phyloP scores from a whole-genome alignment of 2,113 vertebrate genomes.

The Rhinopomastus cyanomelas region DNA sequence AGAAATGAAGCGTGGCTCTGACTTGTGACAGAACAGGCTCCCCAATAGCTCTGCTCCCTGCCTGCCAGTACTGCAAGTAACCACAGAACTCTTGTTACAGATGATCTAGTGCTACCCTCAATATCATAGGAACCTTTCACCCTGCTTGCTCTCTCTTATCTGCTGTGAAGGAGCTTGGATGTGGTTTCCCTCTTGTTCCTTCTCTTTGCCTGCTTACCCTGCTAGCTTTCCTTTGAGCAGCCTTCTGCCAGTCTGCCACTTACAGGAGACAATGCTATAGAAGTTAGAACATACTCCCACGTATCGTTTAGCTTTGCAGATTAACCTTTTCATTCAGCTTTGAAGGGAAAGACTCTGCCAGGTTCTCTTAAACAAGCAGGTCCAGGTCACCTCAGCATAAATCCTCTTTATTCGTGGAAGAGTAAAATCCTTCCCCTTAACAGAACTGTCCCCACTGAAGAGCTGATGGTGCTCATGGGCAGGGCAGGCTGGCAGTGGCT shows the following conservation, averaged over 20 bases:
- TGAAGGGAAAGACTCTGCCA: neutral
- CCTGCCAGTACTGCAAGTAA: neutral
- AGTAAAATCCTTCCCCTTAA: neutral
- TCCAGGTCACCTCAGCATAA: neutral
- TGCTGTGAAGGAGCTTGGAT: neutral
- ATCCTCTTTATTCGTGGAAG: neutral
- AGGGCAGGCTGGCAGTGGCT: neutral
- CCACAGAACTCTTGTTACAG: fast-evolving
- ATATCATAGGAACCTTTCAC: neutral
- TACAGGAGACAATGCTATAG: neutral
- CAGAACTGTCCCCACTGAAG: neutral
- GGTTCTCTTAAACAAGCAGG: neutral
- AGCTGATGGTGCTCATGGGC: neutral
- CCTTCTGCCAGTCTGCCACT: neutral
- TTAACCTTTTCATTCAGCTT: neutral
- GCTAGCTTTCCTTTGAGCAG: neutral
- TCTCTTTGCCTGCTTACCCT: neutral
- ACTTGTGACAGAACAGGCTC: neutral
- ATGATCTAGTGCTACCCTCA: neutral
- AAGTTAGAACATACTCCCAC: neutral
- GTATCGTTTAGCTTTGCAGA: neutral
- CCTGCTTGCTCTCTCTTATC: neutral
- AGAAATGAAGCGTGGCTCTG: neutral
- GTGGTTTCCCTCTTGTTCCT: neutral
- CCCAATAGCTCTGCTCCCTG: neutral